Evolutionary conservation across 2,888 invertebrate species (phyloP).

Genomic region (Xestia sexstrigata): DNA sequence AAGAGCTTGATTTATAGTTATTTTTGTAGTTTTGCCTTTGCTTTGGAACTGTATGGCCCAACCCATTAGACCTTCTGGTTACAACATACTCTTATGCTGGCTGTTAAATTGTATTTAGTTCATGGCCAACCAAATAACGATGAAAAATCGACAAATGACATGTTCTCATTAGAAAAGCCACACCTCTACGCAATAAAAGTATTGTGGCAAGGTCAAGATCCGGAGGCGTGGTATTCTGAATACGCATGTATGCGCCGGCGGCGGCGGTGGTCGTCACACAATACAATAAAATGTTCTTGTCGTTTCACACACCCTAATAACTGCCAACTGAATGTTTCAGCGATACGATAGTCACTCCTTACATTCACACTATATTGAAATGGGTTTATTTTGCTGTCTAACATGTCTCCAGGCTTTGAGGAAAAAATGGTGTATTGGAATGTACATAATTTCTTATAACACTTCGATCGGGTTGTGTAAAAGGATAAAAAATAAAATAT

Average conservation of each 20-base stretch:
- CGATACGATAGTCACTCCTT: constrained; percentile 31
- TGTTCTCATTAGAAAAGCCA: background rate
- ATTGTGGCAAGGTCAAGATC: constrained; percentile 1
- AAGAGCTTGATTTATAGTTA: background rate
- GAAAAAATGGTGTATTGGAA: constrained; percentile 5
- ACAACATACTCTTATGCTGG: no score
- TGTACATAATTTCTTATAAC: constrained; percentile 7
- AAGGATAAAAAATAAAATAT: background rate
- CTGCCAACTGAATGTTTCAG: constrained; percentile 36
- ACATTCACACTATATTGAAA: constrained; percentile 29
- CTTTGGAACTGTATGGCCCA: background rate
- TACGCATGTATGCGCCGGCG: background rate
- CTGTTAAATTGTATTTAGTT: background rate
- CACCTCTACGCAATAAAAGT: background rate
- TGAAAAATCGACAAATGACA: constrained; percentile 13
- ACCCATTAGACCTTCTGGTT: background rate
- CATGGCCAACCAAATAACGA: background rate
- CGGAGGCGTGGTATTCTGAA: constrained; percentile 28
- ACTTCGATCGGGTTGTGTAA: background rate
- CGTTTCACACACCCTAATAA: constrained; percentile 35
- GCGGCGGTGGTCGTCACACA: background rate
- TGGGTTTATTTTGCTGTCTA: constrained; percentile 15
- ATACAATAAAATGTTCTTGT: constrained; percentile 32
- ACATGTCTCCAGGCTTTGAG: constrained; percentile 15
- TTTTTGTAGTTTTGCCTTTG: background rate